These are phyloP conservation scores for Peromyscus nudipes DNA, from an alignment of 2,797 vertebrate genomes.

Conservation along the genomic window DNA sequence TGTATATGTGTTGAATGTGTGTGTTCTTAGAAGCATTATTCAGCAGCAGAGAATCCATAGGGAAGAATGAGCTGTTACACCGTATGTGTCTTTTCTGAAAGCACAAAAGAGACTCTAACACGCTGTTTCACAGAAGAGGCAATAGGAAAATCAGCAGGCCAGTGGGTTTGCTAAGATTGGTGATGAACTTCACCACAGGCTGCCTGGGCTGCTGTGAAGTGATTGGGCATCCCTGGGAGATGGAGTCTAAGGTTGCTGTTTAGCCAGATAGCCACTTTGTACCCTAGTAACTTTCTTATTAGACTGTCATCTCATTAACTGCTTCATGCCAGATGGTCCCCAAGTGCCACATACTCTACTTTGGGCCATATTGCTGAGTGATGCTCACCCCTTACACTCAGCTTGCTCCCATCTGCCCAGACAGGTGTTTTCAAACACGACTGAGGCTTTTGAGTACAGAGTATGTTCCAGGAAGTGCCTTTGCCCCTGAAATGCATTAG, in stretches of 20 bases:
- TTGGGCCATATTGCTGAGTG: neutral
- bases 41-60: slow-evolving; percentile 51
- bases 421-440: slow-evolving; percentile 61
- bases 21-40: slow-evolving; percentile 60
- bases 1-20: slow-evolving; percentile 24
- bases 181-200: slow-evolving; percentile 61
- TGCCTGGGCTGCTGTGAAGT: neutral
- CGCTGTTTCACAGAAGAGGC: slow-evolving; percentile 68
- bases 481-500: neutral
- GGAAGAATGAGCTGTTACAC: slow-evolving; percentile 8
- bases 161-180: neutral
- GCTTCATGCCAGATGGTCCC: slow-evolving; percentile 52
- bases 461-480: neutral
- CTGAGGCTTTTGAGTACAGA: neutral
- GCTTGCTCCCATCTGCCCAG: slow-evolving; percentile 61
- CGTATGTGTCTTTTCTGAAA: slow-evolving; percentile 50
- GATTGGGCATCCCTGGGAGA: slow-evolving; percentile 32
- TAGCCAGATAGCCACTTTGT: neutral
- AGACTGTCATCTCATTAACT: slow-evolving; percentile 57
- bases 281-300: slow-evolving; percentile 62
- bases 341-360: slow-evolving; percentile 27
- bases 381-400: neutral
- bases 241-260: neutral
- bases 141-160: slow-evolving; percentile 59
- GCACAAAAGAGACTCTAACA: neutral